Conservation (phyloP, 1,140 invertebrate genomes). For the Antheraea mylitta region DNA sequence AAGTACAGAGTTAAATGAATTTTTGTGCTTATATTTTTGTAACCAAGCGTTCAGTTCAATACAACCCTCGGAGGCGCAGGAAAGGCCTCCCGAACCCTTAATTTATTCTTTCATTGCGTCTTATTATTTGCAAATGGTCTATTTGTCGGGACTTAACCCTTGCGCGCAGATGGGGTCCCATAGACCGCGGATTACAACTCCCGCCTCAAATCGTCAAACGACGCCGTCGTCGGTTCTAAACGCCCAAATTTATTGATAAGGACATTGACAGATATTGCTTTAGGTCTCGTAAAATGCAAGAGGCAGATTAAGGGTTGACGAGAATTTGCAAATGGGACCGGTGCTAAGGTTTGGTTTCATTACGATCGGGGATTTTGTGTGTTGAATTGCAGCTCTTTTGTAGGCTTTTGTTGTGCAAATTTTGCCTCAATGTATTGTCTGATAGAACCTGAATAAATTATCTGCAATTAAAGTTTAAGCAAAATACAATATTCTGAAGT, state of each 20-base stretch:
- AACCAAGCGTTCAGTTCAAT: not conserved
- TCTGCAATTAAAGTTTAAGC: not conserved
- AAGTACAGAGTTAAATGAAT: too few relatives aligned
- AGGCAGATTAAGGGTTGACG: constrained; percentile 70
- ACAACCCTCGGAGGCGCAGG: constrained; percentile 26
- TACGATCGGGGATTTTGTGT: constrained; percentile 46
- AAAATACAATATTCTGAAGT: not conserved
- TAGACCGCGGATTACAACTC: constrained; percentile 62
- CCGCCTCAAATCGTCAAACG: constrained; percentile 69
- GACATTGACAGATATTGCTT: constrained; percentile 77
- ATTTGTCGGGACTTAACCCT: constrained; percentile 78
- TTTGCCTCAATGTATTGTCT: not conserved
- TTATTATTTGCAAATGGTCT: constrained; percentile 79
- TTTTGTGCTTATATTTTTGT: too few relatives aligned
- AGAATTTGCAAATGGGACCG: constrained; percentile 66
- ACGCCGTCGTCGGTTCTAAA: constrained; percentile 70
- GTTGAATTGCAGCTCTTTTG: constrained; percentile 42
- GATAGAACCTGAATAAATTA: not conserved
- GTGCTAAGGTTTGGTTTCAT: constrained; percentile 58
- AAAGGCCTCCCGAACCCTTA: constrained; percentile 43
- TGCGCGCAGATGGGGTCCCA: constrained; percentile 71
- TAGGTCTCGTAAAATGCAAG: constrained; percentile 72
- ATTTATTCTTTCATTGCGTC: constrained; percentile 77
- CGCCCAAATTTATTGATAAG: constrained; percentile 76
- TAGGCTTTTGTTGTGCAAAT: constrained; percentile 38